Evolutionary conservation across 2,888 invertebrate genomes (phyloP).

Genomic region (Spodoptera picta): DNA sequence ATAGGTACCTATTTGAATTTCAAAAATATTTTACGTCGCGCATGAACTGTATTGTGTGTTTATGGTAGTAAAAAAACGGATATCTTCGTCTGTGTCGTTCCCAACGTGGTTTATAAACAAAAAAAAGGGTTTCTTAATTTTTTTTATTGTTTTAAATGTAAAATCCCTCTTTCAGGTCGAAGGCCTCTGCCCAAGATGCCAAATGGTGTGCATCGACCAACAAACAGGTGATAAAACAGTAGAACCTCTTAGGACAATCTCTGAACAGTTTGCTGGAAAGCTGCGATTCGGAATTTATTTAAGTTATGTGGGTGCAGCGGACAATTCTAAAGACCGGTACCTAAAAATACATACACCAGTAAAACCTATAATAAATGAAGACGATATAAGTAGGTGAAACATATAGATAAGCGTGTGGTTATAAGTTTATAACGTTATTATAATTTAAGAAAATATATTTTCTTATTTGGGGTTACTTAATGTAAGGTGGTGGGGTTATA

Average conservation of each 20-base stretch:
- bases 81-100: no score
- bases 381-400: slow-evolving; percentile 75
- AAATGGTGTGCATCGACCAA: slow-evolving; percentile 98
- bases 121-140: background rate
- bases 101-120: background rate
- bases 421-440: slow-evolving; percentile 15
- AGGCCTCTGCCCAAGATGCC: slow-evolving; percentile 96
- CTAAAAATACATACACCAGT: slow-evolving; percentile 67
- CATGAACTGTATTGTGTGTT: no score
- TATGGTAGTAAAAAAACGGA: no score
- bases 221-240: slow-evolving; percentile 93
- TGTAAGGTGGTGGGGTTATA: slow-evolving; percentile 33
- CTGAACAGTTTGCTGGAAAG: slow-evolving; percentile 92
- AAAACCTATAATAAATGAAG: slow-evolving; percentile 68
- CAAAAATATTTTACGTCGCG: slow-evolving; percentile 39
- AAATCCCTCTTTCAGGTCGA: slow-evolving; percentile 87
- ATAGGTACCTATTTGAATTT: no score
- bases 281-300: slow-evolving; percentile 95
- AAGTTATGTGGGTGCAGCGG: slow-evolving; percentile 76
- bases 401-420: slow-evolving; percentile 7
- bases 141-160: background rate
- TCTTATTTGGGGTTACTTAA: slow-evolving; percentile 29
- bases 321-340: slow-evolving; percentile 66
- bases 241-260: slow-evolving; percentile 93
- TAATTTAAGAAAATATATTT: slow-evolving; percentile 31